Evolutionary conservation across 1,140 invertebrate genomes (phyloP).

Genomic region (Venturia canescens): DNA sequence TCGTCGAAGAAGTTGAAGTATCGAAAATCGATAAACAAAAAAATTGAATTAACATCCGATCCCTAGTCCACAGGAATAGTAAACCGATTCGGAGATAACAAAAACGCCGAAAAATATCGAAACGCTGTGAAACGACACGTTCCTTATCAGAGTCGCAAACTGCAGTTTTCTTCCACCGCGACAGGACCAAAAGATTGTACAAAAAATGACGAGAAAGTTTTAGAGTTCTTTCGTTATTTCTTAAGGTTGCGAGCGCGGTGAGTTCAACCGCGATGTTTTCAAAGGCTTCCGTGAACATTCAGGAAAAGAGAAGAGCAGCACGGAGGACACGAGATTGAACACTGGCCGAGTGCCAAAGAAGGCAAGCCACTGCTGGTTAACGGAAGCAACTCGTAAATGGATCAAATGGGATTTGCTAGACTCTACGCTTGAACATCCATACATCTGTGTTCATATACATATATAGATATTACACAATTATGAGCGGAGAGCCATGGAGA

Average conservation of each 20-base stretch:
- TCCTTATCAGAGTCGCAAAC: neutral
- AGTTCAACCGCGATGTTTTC: conserved; percentile 25
- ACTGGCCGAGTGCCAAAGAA: conserved; percentile 28
- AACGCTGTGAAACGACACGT: neutral
- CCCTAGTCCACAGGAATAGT: too few species aligned
- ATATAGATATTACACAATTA: neutral
- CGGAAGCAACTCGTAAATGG: conserved; percentile 32
- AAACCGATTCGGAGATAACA: too few species aligned
- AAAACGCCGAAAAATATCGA: too few species aligned
- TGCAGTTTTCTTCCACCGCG: neutral
- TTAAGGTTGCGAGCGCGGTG: neutral
- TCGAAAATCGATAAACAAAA: too few species aligned
- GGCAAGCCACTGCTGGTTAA: conserved; percentile 23
- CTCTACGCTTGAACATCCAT: conserved; percentile 1
- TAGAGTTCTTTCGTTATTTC: conserved; percentile 3
- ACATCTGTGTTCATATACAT: neutral
- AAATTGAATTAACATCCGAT: too few species aligned
- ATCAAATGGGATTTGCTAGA: conserved; percentile 39
- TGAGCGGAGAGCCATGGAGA: neutral
- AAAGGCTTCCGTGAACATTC: neutral
- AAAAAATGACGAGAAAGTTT: neutral
- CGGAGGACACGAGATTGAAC: conserved; percentile 30
- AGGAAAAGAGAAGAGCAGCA: neutral
- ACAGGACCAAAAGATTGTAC: conserved; percentile 7
- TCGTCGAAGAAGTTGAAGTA: too few species aligned